Percentiles rank a stretch among this genome's conserved stretches.
These are phyloP conservation scores for Magallana gigas DNA, from an alignment of 1,140 invertebrate genomes.

Conservation along the genomic window DNA sequence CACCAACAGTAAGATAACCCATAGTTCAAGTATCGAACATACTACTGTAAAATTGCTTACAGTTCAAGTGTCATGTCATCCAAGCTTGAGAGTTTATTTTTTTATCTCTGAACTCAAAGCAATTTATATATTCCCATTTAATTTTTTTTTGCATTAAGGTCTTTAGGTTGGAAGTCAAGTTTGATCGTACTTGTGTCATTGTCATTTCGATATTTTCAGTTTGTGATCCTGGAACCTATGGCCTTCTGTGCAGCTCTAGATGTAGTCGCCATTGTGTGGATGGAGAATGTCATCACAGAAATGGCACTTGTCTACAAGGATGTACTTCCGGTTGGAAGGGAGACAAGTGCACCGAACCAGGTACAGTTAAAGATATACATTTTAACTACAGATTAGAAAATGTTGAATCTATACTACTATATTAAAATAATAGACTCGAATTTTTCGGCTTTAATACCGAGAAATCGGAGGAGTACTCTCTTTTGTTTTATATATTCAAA, in stretches of 20 bases:
- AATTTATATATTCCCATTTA: too few species aligned
- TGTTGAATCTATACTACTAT: too few species aligned
- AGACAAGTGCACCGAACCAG: slow-evolving; percentile 14
- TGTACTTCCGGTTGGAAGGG: slow-evolving; percentile 22
- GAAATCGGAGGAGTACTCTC: too few species aligned
- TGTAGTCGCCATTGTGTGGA: not conserved
- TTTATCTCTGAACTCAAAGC: too few species aligned
- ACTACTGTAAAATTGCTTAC: too few species aligned
- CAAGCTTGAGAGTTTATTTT: not conserved
- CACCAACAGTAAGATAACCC: too few species aligned
- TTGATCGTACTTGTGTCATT: not conserved
- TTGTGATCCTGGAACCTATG: slow-evolving; percentile 7
- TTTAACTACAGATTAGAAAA: too few species aligned
- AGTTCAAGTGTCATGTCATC: not conserved
- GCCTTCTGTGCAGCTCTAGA: not conserved
- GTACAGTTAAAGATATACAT: not conserved
- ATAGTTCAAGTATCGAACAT: not conserved
- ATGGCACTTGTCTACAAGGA: slow-evolving; percentile 22
- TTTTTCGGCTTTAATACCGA: too few species aligned
- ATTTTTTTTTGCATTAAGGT: too few species aligned
- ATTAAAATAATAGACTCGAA: too few species aligned
- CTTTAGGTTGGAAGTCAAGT: too few species aligned
- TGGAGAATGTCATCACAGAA: slow-evolving; percentile 1
- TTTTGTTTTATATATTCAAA: too few species aligned
- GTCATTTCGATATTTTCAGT: not conserved